Evolutionary conservation across 2,888 invertebrate genomes (phyloP), one percentile per base, ranked within the genome.

Genomic region (Anoplius nigerrimus): DNA sequence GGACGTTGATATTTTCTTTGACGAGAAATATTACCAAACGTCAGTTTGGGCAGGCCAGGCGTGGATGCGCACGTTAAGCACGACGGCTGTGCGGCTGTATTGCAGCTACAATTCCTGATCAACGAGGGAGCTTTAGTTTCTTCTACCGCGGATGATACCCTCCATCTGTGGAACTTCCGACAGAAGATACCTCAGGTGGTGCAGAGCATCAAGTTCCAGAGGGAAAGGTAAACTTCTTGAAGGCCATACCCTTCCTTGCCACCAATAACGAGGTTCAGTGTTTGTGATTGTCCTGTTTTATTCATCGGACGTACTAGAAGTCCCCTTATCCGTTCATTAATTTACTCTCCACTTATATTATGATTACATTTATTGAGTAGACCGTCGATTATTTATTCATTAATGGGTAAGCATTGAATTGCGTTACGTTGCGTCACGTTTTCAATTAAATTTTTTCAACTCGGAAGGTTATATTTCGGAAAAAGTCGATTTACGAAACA

Each of bases 91-190:
- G 92, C 93, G 78, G 94, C 96, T 59, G 97, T 99, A 72, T 92
- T 96, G 80, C 97, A 98, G 90, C 92, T 97, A 82, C 93, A 95
- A 89, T 99, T 99, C 91, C 92, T 99, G 82, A 92, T 98, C 87
- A 99, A 99, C 91, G 99, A 99, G 91, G 99, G 99, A 65, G 97
- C 97, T 66, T 92, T 99, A 79, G 94, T 99, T 81, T 97, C 98
- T 59, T 96, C 97, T 82, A 98, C 98, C 75, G 95, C 97, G 13
- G 99, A 99, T 90, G 98, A 99, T 90, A 95, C 95, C 84, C 90
- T 99, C 69, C 98, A 99, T 90, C 92, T 99, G 82, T 99, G 99
- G 99, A 98, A 96, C 91, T 96, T 98, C 91, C 92, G 97, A 84
- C 95, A 98, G 93, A 97, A 97, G 91, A 93, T 92, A 79, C 97